A percentile compares a stretch with the other conserved stretches of the same genome.
These are phyloP conservation scores for Ganaspis brasiliensis DNA, from an alignment of 2,888 invertebrate species.

Conservation along the genomic window DNA sequence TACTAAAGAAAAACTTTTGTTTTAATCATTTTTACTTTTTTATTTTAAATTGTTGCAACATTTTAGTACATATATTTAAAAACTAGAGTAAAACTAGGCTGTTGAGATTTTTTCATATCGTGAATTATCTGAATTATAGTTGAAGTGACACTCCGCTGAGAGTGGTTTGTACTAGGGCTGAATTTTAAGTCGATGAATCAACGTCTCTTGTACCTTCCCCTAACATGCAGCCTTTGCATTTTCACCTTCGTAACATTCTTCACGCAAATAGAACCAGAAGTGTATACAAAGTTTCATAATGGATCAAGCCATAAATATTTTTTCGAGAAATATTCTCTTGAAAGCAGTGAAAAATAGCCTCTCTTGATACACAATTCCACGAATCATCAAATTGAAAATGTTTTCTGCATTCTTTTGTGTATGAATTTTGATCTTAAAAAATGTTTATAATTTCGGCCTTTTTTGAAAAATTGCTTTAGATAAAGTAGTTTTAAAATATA, in stretches of 20 bases:
- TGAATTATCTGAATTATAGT: constrained; percentile 9
- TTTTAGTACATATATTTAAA: no score
- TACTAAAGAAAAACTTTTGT: no score
- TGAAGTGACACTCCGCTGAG: not conserved
- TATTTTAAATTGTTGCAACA: no score
- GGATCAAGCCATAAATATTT: constrained; percentile 6
- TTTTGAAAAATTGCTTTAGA: no score
- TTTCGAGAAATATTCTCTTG: constrained; percentile 20
- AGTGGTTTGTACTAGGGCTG: constrained; percentile 6
- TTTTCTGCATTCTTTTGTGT: not conserved
- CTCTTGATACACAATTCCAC: not conserved
- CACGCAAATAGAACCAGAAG: constrained; percentile 1
- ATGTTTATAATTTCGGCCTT: not conserved
- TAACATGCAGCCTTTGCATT: constrained; percentile 15
- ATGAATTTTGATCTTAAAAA: not conserved
- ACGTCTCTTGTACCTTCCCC: not conserved
- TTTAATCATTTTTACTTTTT: no score
- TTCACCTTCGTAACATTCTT: constrained; percentile 25
- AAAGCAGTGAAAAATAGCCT: constrained; percentile 15
- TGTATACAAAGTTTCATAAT: constrained; percentile 2
- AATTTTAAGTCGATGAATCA: constrained; percentile 19
- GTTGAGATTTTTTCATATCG: not conserved
- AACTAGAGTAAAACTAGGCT: not conserved
- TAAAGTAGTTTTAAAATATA: no score
- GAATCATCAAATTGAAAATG: constrained; percentile 15